Conservation (phyloP, 2,113 vertebrate species). For the Leucosticte australis region DNA sequence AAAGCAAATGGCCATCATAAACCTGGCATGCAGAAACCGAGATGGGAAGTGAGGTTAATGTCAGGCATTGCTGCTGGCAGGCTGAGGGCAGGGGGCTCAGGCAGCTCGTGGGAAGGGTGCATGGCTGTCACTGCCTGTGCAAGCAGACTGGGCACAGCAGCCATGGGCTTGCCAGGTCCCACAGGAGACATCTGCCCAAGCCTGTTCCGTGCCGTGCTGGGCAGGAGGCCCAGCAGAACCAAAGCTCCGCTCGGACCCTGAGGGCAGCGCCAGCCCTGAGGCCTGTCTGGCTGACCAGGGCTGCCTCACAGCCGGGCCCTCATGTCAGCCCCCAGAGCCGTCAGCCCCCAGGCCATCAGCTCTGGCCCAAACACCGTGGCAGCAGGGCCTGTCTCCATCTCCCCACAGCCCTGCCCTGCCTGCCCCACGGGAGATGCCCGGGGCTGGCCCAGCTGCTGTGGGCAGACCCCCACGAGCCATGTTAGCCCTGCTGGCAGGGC, state of each 20-base stretch:
- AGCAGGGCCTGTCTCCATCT: background rate
- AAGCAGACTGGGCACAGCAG: background rate
- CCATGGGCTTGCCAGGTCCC: background rate
- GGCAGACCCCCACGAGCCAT: rapidly evolving
- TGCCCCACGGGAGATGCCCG: background rate
- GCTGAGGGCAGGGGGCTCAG: background rate
- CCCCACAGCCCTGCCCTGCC: background rate
- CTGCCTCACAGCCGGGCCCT: rapidly evolving
- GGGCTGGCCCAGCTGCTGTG: background rate
- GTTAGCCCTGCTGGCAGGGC: background rate
- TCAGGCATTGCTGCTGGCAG: background rate
- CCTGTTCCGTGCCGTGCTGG: rapidly evolving
- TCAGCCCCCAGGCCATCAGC: background rate
- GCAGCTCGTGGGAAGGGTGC: rapidly evolving
- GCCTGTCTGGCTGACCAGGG: background rate
- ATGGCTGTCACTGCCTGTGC: background rate
- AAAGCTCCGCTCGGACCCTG: rapidly evolving
- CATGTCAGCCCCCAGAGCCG: background rate
- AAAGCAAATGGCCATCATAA: constrained; percentile 15
- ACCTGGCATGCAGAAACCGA: background rate
- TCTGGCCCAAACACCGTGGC: rapidly evolving
- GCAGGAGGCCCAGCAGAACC: background rate
- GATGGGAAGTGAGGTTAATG: background rate
- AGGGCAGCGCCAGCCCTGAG: rapidly evolving
- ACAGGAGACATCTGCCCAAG: background rate